These are phyloP conservation scores for Phyllopteryx taeniolatus DNA, from an alignment of 2,113 vertebrate species.

Conservation along the genomic window DNA sequence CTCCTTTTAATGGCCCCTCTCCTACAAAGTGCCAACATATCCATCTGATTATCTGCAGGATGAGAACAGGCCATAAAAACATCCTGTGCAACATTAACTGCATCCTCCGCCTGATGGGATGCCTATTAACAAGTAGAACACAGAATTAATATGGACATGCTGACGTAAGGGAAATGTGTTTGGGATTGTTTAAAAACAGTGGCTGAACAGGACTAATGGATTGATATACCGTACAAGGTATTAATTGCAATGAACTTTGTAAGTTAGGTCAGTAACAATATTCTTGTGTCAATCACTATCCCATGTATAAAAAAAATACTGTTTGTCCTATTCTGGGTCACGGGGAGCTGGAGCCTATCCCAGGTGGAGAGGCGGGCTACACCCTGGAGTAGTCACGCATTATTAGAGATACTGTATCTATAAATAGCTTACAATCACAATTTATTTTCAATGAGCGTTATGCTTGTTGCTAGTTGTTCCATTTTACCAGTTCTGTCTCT, in stretches of 20 bases:
- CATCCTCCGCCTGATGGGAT: constrained; percentile 1
- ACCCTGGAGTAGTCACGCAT: neutral
- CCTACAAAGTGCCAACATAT: neutral
- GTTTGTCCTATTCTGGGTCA: neutral
- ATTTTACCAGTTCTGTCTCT: neutral
- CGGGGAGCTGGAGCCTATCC: neutral
- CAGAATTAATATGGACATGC: constrained; percentile 5
- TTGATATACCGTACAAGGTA: neutral
- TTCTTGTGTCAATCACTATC: neutral
- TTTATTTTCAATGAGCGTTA: neutral
- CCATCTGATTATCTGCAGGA: constrained; percentile 5
- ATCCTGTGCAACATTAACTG: constrained; percentile 8
- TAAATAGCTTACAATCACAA: neutral
- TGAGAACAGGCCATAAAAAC: neutral
- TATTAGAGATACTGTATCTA: neutral
- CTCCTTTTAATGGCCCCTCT: neutral
- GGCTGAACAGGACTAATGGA: neutral
- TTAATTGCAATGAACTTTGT: neutral
- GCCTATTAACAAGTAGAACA: constrained; percentile 1
- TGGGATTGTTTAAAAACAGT: neutral
- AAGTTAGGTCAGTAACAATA: neutral
- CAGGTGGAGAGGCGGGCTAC: neutral
- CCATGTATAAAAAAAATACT: neutral
- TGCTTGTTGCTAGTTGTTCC: neutral
- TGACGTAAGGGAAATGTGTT: constrained; percentile 4